Base-by-base conservation (phyloP, 2,888 invertebrate species). In the Strigamia crassipes region DNA sequence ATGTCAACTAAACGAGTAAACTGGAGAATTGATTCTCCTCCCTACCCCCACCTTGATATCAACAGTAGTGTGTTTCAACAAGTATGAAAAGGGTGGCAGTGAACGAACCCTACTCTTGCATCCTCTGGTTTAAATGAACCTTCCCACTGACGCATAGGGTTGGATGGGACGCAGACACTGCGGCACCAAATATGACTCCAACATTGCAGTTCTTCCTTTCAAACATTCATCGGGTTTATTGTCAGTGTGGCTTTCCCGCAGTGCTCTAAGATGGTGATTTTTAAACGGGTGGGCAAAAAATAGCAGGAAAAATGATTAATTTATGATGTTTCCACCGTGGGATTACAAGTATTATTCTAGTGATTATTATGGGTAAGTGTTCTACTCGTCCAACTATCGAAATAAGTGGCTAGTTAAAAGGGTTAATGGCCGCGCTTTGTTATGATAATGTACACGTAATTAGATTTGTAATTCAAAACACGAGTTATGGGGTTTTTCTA, bases 111-210 rank as follows among this genome's bases (percentile, higher is more conserved):
- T 73, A n/a, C 73, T 66, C 66, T 31, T 73, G 56, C 73, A 31
- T 73, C 73, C 73, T 73, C 73, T 73, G 73, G 13, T 27, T 73
- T 73, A n/a, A 73, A 73, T 73, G 73, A 73, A 73, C 73, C 73
- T 31, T 73, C 73, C 73, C 73, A 73, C 73, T 73, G 73, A 73
- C 73, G 73, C 73, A 73, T 73, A 73, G 73, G 73, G 56, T 56
- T 56, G 56, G 56, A 56, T 56, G 73, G 73, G 73, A 73, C 73
- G 56, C 31, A 73, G 73, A 73, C 73, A 73, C 73, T 73, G 73
- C 73, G 73, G 73, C 73, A 73, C 73, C 73, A 73, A 73, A 73
- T 73, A 73, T 73, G 73, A 73, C 73, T 73, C 73, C 73, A 31
- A 73, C 73, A 73, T 73, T 73, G 73, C 73, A 73, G 73, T 73